A percentile compares a stretch with the other conserved stretches of the same genome.
Conservation (phyloP, 2,888 invertebrate species). For the Thymelicus acteon region DNA sequence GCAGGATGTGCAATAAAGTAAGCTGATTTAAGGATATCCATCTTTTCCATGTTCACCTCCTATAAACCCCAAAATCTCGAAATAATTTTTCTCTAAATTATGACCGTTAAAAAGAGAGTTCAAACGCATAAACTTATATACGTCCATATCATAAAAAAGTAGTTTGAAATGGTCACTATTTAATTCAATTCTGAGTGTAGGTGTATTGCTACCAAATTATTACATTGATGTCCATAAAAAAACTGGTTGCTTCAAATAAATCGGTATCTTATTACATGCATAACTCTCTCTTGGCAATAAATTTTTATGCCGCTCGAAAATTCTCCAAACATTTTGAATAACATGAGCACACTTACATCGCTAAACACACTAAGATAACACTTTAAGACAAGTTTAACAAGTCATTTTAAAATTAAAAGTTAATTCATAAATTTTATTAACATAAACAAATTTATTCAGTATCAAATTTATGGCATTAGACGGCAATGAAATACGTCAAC, state of each 20-base stretch:
- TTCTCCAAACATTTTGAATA: slow-evolving; percentile 15
- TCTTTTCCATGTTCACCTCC: not conserved
- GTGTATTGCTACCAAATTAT: slow-evolving; percentile 23
- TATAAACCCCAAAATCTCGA: not conserved
- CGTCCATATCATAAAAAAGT: not conserved
- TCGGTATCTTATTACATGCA: slow-evolving; percentile 18
- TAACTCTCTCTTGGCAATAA: slow-evolving; percentile 18
- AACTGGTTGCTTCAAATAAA: slow-evolving; percentile 20
- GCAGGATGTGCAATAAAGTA: too few species aligned
- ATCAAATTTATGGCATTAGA: slow-evolving; percentile 28
- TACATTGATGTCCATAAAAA: slow-evolving; percentile 16
- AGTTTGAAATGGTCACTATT: slow-evolving; percentile 10
- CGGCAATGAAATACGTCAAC: slow-evolving; percentile 30
- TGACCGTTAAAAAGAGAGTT: not conserved
- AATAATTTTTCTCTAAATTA: not conserved
- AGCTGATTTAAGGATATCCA: not conserved
- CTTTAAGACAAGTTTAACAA: slow-evolving; percentile 13
- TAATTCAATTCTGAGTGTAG: slow-evolving; percentile 23
- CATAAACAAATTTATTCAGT: slow-evolving; percentile 27
- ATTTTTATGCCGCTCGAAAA: slow-evolving; percentile 20
- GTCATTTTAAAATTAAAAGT: slow-evolving; percentile 20
- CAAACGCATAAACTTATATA: slow-evolving; percentile 4
- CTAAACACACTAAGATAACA: slow-evolving; percentile 6
- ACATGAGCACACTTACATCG: not conserved
- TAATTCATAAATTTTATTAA: slow-evolving; percentile 14